Evolutionary conservation across 2,113 vertebrate species (phyloP), one percentile per base, ranked within the genome.

Genomic region (Pitta sordida): DNA sequence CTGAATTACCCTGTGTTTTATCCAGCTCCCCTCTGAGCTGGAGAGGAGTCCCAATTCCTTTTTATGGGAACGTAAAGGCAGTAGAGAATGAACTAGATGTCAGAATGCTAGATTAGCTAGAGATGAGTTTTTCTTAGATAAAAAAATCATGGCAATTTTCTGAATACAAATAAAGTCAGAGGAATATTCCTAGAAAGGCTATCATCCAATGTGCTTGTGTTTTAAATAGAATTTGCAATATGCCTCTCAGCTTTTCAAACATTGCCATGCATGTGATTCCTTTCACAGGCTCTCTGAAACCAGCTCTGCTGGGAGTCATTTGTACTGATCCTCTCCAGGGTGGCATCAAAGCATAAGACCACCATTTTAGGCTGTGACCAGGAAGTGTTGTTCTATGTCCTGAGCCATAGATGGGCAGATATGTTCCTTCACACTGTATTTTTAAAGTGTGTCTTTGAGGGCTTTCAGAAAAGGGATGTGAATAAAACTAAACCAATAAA

Each of bases 251-350:
- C 37, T 62, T 60, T 22, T 76, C 59, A 30, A 29, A 19, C 0
- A 2, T 34, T 71, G 34, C 51, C 1, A 1, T 79, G 18, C 19
- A 4, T 0, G 5, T 23, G 53, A 23, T 18, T 58, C 37, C 34
- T 73, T 51, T 77, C 29, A 36, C 13, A 41, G 30, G 23, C 32
- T 17, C 39, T 39, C 16, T 71, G 78, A 60, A 84, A 18, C 16
- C 34, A 48, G 55, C 32, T 55, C 15, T 74, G 24, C n/a, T 49
- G 37, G 37, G 26, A 67, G 26, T 63, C 22, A 6, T 34, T 58
- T 53, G 39, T 29, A 9, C 74, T 74, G 64, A 73, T 71, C 74
- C 65, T 49, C 4, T 43, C 5, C 24, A 26, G 36, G 16, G 41
- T 39, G 63, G 32, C 37, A 91, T 7, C 8, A 34, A 59, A 65